Evolutionary conservation across 2,113 vertebrate genomes (phyloP).

Genomic region (Colossoma macropomum): DNA sequence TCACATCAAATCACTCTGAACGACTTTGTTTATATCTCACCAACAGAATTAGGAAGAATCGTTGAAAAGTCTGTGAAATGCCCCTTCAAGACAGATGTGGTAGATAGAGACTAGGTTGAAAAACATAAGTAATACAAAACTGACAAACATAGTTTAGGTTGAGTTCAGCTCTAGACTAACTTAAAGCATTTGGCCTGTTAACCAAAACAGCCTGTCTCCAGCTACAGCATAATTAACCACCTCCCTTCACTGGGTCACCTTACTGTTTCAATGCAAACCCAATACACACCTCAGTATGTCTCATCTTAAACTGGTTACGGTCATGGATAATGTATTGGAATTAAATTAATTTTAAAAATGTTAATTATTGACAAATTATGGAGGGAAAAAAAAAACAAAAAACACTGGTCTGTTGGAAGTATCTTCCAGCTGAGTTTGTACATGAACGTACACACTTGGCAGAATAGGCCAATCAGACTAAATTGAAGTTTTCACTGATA

Average conservation of each 20-base stretch:
- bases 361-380: constrained; percentile 11
- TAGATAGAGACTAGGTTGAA: too few species aligned
- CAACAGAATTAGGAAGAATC: too few species aligned
- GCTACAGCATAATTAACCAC: neutral
- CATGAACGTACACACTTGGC: neutral
- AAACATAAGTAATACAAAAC: too few species aligned
- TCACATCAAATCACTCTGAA: too few species aligned
- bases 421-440: neutral
- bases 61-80: too few species aligned
- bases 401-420: neutral
- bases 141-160: neutral
- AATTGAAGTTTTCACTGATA: neutral
- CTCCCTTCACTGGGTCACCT: neutral
- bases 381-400: neutral
- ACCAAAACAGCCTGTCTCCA: neutral
- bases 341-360: neutral
- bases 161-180: neutral
- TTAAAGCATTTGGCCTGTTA: neutral
- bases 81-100: too few species aligned
- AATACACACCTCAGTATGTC: constrained; percentile 6
- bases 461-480: neutral
- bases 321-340: neutral
- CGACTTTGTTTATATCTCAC: too few species aligned
- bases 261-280: constrained; percentile 15
- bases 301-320: constrained; percentile 5